A percentile compares a stretch with the other conserved stretches of the same genome.
These are phyloP conservation scores for Eleutherodactylus coqui DNA, from an alignment of 2,797 vertebrate genomes.

Conservation along the genomic window DNA sequence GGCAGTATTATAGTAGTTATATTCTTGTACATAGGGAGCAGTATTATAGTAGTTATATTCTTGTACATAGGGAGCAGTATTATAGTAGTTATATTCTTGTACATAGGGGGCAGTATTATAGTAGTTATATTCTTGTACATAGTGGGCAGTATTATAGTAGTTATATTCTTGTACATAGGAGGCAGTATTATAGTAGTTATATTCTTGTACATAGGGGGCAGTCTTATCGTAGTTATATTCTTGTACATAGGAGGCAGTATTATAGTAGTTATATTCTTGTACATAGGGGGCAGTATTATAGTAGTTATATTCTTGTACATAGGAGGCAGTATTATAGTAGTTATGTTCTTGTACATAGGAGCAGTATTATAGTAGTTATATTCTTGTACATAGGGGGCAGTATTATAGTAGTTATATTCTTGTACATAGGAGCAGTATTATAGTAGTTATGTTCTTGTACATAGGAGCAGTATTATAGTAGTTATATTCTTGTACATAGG, in stretches of 20 bases:
- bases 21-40: constrained; percentile 4
- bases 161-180: constrained; percentile 4
- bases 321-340: no score
- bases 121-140: no score
- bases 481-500: constrained; percentile 6
- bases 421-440: background rate
- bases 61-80: background rate
- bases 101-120: no score
- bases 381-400: background rate
- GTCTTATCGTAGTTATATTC: no score
- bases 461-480: constrained; percentile 1
- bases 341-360: no score
- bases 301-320: no score
- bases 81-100: no score
- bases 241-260: no score
- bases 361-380: background rate
- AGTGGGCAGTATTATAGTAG: background rate
- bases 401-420: background rate
- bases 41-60: constrained; percentile 2
- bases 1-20: background rate
- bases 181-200: background rate
- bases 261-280: no score
- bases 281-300: no score
- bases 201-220: background rate
- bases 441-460: constrained; percentile 7